These are phyloP conservation scores for Drosophila yakuba DNA, from an alignment of 1,140 invertebrate genomes.

Conservation along the genomic window DNA sequence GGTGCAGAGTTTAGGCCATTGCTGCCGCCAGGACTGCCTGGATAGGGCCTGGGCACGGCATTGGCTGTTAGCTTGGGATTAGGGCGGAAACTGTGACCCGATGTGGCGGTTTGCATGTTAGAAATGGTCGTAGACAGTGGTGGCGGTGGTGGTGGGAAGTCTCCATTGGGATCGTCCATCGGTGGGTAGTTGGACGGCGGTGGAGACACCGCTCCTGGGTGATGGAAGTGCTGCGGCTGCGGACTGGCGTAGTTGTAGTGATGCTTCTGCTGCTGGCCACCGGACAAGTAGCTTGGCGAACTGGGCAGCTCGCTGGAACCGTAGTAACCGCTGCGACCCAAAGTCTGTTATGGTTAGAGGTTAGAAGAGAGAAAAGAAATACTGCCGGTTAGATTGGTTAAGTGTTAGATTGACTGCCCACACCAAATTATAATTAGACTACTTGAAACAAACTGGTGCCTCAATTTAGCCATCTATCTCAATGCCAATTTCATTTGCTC, in stretches of 20 bases:
- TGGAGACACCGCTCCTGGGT: constrained; percentile 77
- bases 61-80: constrained; percentile 85
- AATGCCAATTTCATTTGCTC: constrained; percentile 57
- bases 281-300: constrained; percentile 74
- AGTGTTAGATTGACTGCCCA: constrained; percentile 57
- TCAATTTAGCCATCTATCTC: constrained; percentile 42
- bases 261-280: constrained; percentile 65
- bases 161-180: constrained; percentile 62
- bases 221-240: constrained; percentile 78
- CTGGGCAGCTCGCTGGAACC: constrained; percentile 69
- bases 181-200: constrained; percentile 65
- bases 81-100: constrained; percentile 74
- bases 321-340: constrained; percentile 75
- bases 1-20: constrained; percentile 59
- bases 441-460: constrained; percentile 25
- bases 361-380: constrained; percentile 51
- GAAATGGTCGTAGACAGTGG: constrained; percentile 80
- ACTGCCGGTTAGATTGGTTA: constrained; percentile 66
- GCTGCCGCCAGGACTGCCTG: constrained; percentile 74
- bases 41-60: constrained; percentile 83
- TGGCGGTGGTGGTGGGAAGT: constrained; percentile 81
- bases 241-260: constrained; percentile 75
- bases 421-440: constrained; percentile 50
- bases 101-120: constrained; percentile 79
- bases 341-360: constrained; percentile 74